Conservation (phyloP, 2,797 vertebrate genomes). For the Capromys pilorides region DNA sequence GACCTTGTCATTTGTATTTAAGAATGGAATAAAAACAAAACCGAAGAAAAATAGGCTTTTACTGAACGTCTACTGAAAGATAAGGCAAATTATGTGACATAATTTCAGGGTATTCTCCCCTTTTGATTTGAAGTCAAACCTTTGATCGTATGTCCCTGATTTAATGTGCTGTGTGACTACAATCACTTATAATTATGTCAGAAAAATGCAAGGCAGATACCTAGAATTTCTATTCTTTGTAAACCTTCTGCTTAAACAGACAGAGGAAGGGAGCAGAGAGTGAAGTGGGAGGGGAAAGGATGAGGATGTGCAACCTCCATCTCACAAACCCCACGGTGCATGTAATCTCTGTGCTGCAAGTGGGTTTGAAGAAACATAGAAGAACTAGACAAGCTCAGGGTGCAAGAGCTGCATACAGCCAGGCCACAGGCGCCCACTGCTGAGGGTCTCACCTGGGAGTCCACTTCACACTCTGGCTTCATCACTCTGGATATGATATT, state of each 20-base stretch:
- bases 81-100: not conserved
- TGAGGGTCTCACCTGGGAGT: not conserved
- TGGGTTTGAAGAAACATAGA: not conserved
- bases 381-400: not conserved
- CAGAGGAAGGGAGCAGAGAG: not conserved
- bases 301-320: not conserved
- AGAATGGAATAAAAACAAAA: not conserved
- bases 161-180: not conserved
- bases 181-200: not conserved
- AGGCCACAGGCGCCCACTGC: no score
- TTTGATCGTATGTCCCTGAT: not conserved
- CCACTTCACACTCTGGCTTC: not conserved
- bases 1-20: conserved; percentile 38
- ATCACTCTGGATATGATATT: not conserved
- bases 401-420: not conserved
- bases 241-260: not conserved
- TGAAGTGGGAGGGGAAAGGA: not conserved
- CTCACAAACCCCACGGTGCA: not conserved
- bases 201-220: not conserved
- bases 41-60: not conserved
- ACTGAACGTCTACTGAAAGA: not conserved
- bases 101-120: not conserved
- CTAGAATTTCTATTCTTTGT: not conserved
- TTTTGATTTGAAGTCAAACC: not conserved
- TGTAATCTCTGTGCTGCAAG: not conserved